Percentiles rank a stretch among this genome's conserved stretches.
phyloP scores from a whole-genome alignment of 92 coral and sea anemone genomes.

The Actinostola sp. region DNA sequence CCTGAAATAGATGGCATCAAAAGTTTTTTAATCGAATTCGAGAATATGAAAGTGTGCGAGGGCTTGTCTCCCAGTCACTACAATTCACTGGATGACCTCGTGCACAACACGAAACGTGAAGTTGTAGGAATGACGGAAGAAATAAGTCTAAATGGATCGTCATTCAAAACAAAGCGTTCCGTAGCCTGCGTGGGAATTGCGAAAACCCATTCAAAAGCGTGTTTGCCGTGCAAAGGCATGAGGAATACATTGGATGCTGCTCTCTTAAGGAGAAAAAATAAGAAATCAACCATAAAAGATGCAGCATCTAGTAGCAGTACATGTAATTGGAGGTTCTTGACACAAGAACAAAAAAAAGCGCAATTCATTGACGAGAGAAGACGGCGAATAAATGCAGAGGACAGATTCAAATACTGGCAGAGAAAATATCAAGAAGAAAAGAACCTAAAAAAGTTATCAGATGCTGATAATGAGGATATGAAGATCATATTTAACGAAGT shows the following conservation, averaged over 20 bases:
- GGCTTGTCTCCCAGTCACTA: not conserved
- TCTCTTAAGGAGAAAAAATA: not conserved
- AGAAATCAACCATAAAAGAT: not conserved
- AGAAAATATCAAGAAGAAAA: constrained; percentile 41
- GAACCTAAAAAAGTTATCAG: constrained; percentile 23
- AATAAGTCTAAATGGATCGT: not conserved
- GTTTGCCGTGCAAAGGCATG: constrained; percentile 1
- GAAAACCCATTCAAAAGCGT: not conserved
- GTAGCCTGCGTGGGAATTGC: not conserved
- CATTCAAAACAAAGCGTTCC: constrained; percentile 4
- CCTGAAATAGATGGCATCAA: not conserved
- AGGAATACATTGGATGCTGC: constrained; percentile 18
- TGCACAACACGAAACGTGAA: not conserved
- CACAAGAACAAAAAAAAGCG: constrained; percentile 21
- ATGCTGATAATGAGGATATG: constrained; percentile 34
- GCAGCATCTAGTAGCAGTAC: constrained; percentile 19
- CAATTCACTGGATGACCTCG: not conserved
- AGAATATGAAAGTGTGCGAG: not conserved
- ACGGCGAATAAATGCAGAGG: constrained; percentile 45
- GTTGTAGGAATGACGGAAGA: not conserved
- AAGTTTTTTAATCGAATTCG: not conserved
- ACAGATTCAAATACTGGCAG: constrained; percentile 15
- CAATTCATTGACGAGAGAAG: constrained; percentile 35
- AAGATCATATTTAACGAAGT: constrained; percentile 32
- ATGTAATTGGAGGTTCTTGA: constrained; percentile 29